Conservation (phyloP, 2,888 invertebrate genomes). For the Macrophya alboannulata region DNA sequence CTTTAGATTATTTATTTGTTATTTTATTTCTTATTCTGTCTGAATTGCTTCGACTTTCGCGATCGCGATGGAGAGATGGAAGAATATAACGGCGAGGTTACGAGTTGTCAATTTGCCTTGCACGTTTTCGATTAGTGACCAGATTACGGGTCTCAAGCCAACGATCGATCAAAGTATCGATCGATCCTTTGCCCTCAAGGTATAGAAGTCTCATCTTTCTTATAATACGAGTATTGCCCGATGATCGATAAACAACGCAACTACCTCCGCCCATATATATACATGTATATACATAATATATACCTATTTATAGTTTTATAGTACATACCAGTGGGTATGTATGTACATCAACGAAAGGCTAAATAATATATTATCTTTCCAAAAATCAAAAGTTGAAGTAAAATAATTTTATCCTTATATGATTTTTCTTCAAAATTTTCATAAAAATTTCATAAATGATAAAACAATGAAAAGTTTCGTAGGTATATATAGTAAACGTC, state of each 20-base stretch:
- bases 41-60: slow-evolving; percentile 11
- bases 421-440: neutral
- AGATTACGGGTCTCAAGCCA: slow-evolving; percentile 53
- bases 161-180: slow-evolving; percentile 52
- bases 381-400: neutral
- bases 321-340: neutral
- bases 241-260: slow-evolving; percentile 48
- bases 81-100: neutral
- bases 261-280: neutral
- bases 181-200: slow-evolving; percentile 38
- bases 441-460: neutral
- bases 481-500: neutral
- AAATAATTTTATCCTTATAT: neutral
- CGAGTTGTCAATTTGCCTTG: slow-evolving; percentile 53
- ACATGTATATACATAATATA: neutral
- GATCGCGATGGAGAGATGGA: slow-evolving; percentile 4
- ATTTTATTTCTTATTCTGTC: neutral
- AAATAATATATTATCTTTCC: too few species aligned
- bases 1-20: neutral
- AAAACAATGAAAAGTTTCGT: neutral
- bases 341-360: neutral
- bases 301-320: neutral
- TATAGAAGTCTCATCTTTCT: slow-evolving; percentile 47
- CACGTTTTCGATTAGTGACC: slow-evolving; percentile 53
- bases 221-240: slow-evolving; percentile 29